Conservation (phyloP, 1,140 invertebrate species). For the Camponotus pennsylvanicus region DNA sequence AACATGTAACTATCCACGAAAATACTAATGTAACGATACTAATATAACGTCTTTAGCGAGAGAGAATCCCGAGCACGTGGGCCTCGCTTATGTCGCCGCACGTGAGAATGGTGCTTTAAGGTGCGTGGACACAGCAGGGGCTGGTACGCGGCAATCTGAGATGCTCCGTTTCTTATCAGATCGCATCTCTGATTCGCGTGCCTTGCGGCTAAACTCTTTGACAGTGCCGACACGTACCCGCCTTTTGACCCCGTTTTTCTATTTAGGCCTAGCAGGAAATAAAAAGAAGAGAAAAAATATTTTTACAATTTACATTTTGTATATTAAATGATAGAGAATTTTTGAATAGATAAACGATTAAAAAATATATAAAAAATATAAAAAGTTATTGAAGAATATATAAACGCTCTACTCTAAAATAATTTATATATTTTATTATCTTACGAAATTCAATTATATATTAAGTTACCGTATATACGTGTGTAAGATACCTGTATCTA, state of each 20-base stretch:
- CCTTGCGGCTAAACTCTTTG: constrained; percentile 79
- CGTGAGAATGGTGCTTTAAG: constrained; percentile 82
- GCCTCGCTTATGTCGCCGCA: constrained; percentile 75
- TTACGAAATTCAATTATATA: too few species aligned
- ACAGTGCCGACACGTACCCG: constrained; percentile 82
- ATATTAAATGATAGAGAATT: background rate
- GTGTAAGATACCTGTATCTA: too few species aligned
- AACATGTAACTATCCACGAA: background rate
- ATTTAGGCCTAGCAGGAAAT: constrained; percentile 49
- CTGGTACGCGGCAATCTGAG: constrained; percentile 82
- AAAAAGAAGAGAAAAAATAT: background rate
- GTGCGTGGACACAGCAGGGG: constrained; percentile 80
- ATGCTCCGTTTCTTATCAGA: constrained; percentile 80
- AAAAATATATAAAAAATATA: too few species aligned
- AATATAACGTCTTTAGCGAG: constrained; percentile 22
- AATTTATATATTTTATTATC: too few species aligned
- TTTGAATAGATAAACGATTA: background rate
- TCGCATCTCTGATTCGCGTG: constrained; percentile 82
- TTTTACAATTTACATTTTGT: constrained; percentile 11
- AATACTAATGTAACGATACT: background rate
- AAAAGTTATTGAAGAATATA: too few species aligned
- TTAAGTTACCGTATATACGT: too few species aligned
- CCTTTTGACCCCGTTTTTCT: constrained; percentile 72
- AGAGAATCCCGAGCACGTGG: constrained; percentile 69
- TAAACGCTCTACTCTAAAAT: too few species aligned